Percentiles rank a stretch among this genome's conserved stretches.
Conservation (phyloP, 2,113 vertebrate genomes). For the Rhegmatorhina hoffmannsi region DNA sequence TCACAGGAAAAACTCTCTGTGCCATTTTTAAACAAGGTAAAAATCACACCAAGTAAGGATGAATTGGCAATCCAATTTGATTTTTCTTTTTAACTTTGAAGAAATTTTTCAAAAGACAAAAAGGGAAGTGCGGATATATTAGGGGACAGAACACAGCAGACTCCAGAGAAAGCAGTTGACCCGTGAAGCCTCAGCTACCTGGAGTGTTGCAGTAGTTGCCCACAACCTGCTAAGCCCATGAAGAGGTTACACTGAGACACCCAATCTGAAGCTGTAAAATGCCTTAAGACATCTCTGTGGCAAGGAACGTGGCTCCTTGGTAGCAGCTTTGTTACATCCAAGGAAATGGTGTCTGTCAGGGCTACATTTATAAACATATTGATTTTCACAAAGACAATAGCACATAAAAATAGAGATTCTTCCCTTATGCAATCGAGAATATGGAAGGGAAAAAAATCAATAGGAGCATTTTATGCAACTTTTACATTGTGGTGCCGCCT, state of each 20-base stretch:
- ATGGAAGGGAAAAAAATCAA: neutral
- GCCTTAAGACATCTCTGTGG: neutral
- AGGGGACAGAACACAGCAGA: neutral
- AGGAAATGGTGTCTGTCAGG: neutral
- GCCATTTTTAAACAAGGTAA: neutral
- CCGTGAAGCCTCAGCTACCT: neutral
- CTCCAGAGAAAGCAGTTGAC: neutral
- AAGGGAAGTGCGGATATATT: neutral
- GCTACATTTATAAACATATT: neutral
- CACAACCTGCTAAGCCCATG: neutral
- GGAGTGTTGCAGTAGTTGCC: neutral
- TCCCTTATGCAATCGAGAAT: neutral
- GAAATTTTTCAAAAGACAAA: neutral
- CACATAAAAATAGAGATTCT: neutral
- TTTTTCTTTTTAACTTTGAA: neutral
- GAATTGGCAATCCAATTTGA: neutral
- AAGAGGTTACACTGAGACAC: neutral
- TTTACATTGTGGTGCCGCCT: neutral
- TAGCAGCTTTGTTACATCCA: neutral
- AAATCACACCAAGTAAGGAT: neutral
- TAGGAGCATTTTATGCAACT: conserved; percentile 8
- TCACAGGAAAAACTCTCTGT: neutral
- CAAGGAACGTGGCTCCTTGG: neutral
- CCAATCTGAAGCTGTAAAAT: neutral
- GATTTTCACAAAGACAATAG: neutral